phyloP scores from a whole-genome alignment of 2,113 vertebrate genomes.

The Melierax canorus region DNA sequence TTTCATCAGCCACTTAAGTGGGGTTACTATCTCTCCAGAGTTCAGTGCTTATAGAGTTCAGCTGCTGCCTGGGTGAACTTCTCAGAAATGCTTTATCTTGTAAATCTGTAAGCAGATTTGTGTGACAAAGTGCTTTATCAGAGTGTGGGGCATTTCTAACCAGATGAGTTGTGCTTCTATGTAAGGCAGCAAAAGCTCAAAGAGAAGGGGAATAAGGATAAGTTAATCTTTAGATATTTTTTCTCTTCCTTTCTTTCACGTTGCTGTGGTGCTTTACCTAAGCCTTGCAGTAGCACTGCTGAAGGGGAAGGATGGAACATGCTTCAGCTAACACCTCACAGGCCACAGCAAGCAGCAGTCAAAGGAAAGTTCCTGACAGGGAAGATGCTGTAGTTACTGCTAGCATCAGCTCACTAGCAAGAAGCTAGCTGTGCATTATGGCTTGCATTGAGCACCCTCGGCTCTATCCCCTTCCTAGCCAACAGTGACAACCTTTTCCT shows the following conservation, averaged over 20 bases:
- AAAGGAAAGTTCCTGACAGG: not conserved
- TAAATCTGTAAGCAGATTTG: not conserved
- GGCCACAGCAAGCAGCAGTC: not conserved
- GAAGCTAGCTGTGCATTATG: not conserved
- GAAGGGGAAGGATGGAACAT: not conserved
- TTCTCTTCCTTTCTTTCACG: not conserved
- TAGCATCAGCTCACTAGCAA: not conserved
- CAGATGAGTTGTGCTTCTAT: not conserved
- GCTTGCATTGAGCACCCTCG: not conserved
- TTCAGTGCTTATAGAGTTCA: not conserved
- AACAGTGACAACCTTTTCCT: not conserved
- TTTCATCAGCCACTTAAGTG: not conserved
- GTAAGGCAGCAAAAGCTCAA: not conserved
- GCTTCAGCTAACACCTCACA: not conserved
- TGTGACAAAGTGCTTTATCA: not conserved
- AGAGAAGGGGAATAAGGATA: not conserved
- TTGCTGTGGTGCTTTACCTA: not conserved
- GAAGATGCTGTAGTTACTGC: not conserved
- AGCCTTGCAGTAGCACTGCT: not conserved
- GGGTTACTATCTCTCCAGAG: not conserved
- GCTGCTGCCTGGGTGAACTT: not conserved
- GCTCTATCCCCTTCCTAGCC: not conserved
- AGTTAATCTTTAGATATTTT: not conserved
- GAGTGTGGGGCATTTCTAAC: not conserved
- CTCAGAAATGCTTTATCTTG: not conserved